Evolutionary conservation across 1,140 invertebrate species (phyloP).

Genomic region (Pogonomyrmex barbatus): DNA sequence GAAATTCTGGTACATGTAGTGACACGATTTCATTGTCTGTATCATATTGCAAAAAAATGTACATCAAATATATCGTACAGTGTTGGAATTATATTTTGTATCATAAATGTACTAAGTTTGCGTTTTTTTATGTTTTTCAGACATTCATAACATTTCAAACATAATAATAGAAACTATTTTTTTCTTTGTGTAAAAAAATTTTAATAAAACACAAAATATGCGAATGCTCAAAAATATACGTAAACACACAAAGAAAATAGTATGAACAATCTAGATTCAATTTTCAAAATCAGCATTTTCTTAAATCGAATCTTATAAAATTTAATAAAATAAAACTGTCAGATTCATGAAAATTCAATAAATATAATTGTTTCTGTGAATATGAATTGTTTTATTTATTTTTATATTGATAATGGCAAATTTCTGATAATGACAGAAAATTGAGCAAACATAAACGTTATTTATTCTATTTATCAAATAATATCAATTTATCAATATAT

Average conservation of each 20-base stretch:
- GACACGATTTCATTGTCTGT: background rate
- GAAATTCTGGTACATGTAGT: background rate
- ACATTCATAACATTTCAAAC: background rate
- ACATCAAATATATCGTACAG: background rate
- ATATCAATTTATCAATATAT: background rate
- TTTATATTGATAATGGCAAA: background rate
- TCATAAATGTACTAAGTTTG: background rate
- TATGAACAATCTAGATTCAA: background rate
- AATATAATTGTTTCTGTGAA: background rate
- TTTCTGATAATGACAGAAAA: background rate
- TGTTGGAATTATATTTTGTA: background rate
- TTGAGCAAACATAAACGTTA: constrained; percentile 21
- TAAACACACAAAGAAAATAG: background rate
- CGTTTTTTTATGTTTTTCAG: background rate
- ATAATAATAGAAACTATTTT: background rate
- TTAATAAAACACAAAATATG: background rate
- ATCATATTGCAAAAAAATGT: background rate
- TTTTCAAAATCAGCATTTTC: background rate
- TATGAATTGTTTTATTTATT: background rate
- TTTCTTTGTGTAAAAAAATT: background rate
- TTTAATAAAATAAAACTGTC: background rate
- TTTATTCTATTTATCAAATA: background rate
- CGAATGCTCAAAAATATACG: background rate
- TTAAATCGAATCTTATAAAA: background rate
- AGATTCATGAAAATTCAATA: constrained; percentile 2